Conservation (phyloP, 2,113 vertebrate genomes). For the Ariopsis seemanni region DNA sequence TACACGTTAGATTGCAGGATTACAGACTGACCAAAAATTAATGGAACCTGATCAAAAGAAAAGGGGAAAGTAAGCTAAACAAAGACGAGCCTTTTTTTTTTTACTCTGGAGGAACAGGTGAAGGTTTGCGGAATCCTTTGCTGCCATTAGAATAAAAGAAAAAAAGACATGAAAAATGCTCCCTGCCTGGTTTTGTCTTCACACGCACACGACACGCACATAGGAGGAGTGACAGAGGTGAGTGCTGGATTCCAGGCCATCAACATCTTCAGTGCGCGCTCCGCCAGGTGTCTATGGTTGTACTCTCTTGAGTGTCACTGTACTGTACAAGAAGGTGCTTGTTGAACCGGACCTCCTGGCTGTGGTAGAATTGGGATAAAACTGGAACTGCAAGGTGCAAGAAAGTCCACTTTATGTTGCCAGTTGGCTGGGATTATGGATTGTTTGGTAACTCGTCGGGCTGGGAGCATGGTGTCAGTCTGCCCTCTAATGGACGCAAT, state of each 20-base stretch:
- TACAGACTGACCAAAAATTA: not conserved
- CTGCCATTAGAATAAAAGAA: conserved; percentile 22
- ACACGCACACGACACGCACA: not conserved
- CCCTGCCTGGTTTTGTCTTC: conserved; percentile 46
- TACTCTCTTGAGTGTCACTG: not conserved
- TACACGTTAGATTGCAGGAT: not conserved
- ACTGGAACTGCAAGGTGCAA: not conserved
- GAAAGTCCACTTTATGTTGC: conserved; percentile 7
- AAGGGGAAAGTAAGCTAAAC: not conserved
- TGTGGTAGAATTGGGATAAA: not conserved
- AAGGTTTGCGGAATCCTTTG: conserved; percentile 22
- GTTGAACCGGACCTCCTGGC: not conserved
- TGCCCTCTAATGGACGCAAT: conserved; percentile 57
- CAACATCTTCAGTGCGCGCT: not conserved
- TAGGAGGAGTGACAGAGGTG: conserved; percentile 11
- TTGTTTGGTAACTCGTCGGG: not conserved
- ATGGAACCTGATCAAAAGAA: not conserved
- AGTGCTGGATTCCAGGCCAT: conserved; percentile 18
- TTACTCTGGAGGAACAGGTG: conserved; percentile 4
- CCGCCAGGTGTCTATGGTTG: conserved; percentile 3
- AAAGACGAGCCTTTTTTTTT: conserved; percentile 19
- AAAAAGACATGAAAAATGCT: conserved; percentile 58
- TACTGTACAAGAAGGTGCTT: not conserved
- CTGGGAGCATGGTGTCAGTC: conserved; percentile 20
- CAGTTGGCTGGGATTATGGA: not conserved